Evolutionary conservation across 2,888 invertebrate genomes (phyloP).

Genomic region (Trachelus iudaicus): DNA sequence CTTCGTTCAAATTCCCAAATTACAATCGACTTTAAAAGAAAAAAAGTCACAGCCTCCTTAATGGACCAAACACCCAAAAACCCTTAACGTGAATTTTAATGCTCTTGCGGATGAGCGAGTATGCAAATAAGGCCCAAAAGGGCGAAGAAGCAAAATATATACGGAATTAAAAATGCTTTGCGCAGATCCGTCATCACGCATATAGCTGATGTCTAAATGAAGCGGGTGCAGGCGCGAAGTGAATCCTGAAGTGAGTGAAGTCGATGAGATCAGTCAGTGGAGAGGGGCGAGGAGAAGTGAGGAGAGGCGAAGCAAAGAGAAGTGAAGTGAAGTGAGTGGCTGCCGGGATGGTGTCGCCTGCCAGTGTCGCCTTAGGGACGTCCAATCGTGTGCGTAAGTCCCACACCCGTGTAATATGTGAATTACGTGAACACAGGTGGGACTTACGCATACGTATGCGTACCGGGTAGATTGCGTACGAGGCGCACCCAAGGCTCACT

Average conservation of each 20-base stretch:
- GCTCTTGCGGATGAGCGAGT: background rate
- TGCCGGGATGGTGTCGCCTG: constrained; percentile 8
- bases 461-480: constrained; percentile 29
- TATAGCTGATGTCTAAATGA: background rate
- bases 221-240: background rate
- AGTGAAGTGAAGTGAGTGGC: constrained; percentile 19
- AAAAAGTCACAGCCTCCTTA: background rate
- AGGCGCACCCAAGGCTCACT: constrained; percentile 55
- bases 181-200: background rate
- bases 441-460: constrained; percentile 16
- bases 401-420: constrained; percentile 13
- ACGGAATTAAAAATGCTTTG: background rate
- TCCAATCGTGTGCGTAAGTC: background rate
- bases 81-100: background rate
- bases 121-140: background rate
- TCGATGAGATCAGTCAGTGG: background rate
- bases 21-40: background rate
- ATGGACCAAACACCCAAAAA: background rate
- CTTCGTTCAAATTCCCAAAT: background rate
- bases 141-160: background rate
- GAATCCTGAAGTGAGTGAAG: background rate
- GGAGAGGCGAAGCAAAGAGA: background rate
- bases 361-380: background rate
- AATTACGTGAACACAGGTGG: constrained; percentile 31
- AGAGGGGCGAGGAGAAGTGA: background rate